Evolutionary conservation across 2,113 vertebrate genomes (phyloP).

Genomic region (Peromyscus leucopus): DNA sequence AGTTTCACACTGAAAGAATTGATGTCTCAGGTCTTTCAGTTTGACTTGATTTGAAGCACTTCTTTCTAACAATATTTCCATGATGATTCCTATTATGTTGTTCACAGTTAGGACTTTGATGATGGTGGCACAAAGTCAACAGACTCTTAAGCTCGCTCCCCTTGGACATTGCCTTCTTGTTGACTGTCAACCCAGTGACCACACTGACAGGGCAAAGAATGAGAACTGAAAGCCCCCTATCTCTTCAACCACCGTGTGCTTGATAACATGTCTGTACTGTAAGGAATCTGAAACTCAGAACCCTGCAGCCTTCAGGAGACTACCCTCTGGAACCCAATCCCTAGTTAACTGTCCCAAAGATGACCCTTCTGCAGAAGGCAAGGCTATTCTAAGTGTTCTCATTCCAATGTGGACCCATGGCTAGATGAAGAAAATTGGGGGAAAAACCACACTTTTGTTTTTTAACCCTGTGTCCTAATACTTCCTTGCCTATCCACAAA

Average conservation of each 20-base stretch:
- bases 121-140: neutral
- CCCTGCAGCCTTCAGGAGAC: neutral
- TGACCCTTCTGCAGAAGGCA: neutral
- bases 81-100: neutral
- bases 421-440: neutral
- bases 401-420: no score
- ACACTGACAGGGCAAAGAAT: neutral
- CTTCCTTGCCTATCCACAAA: no score
- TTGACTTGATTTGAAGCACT: neutral
- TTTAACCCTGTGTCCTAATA: neutral
- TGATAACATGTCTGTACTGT: neutral
- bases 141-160: neutral
- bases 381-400: neutral
- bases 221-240: no score
- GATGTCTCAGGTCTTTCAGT: neutral
- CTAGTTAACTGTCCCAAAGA: neutral
- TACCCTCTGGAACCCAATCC: neutral
- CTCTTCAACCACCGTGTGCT: neutral
- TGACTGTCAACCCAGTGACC: neutral
- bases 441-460: neutral
- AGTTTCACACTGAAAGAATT: slow-evolving; percentile 45
- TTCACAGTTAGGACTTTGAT: slow-evolving; percentile 55
- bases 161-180: neutral
- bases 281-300: neutral
- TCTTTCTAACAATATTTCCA: slow-evolving; percentile 57